Evolutionary conservation across 2,888 invertebrate genomes (phyloP), one percentile per base, ranked within the genome.

Genomic region (Dryadula phaetusa): DNA sequence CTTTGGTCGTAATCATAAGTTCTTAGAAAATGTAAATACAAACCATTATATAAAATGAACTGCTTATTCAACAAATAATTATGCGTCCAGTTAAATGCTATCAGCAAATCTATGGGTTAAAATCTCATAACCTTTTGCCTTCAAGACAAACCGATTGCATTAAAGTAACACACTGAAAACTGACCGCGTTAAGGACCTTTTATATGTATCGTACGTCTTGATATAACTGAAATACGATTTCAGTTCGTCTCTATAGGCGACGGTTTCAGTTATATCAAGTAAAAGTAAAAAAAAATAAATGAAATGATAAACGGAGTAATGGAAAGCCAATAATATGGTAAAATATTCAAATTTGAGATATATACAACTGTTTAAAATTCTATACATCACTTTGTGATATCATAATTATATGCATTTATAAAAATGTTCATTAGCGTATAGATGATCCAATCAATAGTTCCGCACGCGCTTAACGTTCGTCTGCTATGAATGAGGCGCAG

Each of bases 111-210:
- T 90, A 85, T 86, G 85, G 89, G 84, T 88, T 83, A 83, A 88
- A 87, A 90, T 90, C 89, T 89, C 83, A 81, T 90, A 90, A 91
- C 88, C 88, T 90, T 88, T 89, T 89, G 88, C 86, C 85, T 88
- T 83, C 80, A 84, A 87, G 85, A 83, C 81, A 84, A 87, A 83
- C 79, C 78, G 81, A 80, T 79, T 78, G 47, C 42, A 52, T 49
- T 69, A 60, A 62, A 62, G 76, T 84, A 79, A 71, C 72, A 72
- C 69, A 71, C 71, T 66, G 70, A 61, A 71, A 66, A 75, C 74
- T 81, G 79, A 77, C 78, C 79, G 72, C 67, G 62, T 52, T 64
- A 72, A 74, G 73, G 79, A 73, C 69, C 76, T 70, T 82, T 83
- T 79, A 83, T 76, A 79, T 73, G 69, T 69, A 66, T 71, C 77